phyloP scores from a whole-genome alignment of 64 coral and sea anemone genomes.

The Montipora foliosa region DNA sequence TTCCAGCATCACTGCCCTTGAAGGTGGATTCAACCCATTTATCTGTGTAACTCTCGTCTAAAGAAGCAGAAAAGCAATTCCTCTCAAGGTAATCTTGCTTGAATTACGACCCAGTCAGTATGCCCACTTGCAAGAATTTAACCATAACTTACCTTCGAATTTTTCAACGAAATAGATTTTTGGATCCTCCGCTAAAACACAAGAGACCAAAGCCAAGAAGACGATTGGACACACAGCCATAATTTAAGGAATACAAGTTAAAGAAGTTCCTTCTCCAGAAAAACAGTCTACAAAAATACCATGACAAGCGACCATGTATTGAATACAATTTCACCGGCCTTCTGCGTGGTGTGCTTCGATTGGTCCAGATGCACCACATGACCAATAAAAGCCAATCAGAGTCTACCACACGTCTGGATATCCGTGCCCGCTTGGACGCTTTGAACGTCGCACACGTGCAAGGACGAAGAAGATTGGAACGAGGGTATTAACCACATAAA shows the following conservation, averaged over 20 bases:
- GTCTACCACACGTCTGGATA: constrained; percentile 90
- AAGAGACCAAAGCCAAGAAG: constrained; percentile 75
- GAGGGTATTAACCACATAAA: neutral
- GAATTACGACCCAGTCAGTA: too few relatives aligned
- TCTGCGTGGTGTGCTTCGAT: constrained; percentile 99
- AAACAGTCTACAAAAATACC: constrained; percentile 15
- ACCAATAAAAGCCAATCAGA: constrained; percentile 64
- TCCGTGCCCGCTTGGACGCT: neutral
- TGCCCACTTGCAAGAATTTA: neutral
- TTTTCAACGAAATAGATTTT: constrained; percentile 91
- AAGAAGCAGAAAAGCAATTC: neutral
- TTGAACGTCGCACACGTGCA: neutral
- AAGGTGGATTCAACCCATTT: constrained; percentile 92
- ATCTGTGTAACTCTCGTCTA: constrained; percentile 92
- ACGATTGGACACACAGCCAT: constrained; percentile 72
- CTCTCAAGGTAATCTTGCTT: too few relatives aligned
- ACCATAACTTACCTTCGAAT: constrained; percentile 81
- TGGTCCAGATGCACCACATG: constrained; percentile 75
- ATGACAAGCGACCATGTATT: constrained; percentile 92
- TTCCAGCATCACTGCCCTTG: constrained; percentile 93
- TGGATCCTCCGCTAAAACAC: constrained; percentile 73
- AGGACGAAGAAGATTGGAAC: too few relatives aligned
- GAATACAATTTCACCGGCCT: constrained; percentile 77
- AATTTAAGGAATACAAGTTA: constrained; percentile 51
- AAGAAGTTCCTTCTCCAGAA: constrained; percentile 23